Evolutionary conservation across 1,140 invertebrate genomes (phyloP).

Genomic region (Ceratina australensis): DNA sequence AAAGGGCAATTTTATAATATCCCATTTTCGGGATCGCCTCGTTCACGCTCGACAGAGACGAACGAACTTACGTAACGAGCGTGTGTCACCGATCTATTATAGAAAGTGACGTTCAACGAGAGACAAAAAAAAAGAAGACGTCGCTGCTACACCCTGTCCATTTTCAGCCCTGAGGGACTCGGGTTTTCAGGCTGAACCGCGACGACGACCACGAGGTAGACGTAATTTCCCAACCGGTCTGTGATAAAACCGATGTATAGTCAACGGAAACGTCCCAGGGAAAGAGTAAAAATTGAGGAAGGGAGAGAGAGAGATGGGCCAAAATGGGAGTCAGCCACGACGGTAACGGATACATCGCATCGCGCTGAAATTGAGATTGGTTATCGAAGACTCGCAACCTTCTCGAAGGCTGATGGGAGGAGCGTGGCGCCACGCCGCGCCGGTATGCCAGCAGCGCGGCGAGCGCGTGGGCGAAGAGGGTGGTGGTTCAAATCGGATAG

Average conservation of each 20-base stretch:
- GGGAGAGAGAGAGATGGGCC: neutral
- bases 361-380: slow-evolving; percentile 64
- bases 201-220: neutral
- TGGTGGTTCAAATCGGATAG: slow-evolving; percentile 66
- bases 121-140: neutral
- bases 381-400: slow-evolving; percentile 55
- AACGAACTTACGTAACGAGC: neutral
- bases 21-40: neutral
- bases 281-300: slow-evolving; percentile 1
- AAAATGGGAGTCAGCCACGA: slow-evolving; percentile 35
- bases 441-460: slow-evolving; percentile 1
- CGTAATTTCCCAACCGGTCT: slow-evolving; percentile 8
- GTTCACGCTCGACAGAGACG: neutral
- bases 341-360: slow-evolving; percentile 56
- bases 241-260: no score
- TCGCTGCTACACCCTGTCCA: no score
- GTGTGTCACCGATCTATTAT: neutral
- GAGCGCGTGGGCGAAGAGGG: slow-evolving; percentile 11
- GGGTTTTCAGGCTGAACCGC: neutral
- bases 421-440: slow-evolving; percentile 6
- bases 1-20: neutral
- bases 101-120: neutral
- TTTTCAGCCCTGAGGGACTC: neutral
- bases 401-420: slow-evolving; percentile 28
- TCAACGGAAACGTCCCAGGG: no score